Base-by-base conservation (phyloP, 2,888 invertebrate genomes). In the Sylvicola cinctus region DNA sequence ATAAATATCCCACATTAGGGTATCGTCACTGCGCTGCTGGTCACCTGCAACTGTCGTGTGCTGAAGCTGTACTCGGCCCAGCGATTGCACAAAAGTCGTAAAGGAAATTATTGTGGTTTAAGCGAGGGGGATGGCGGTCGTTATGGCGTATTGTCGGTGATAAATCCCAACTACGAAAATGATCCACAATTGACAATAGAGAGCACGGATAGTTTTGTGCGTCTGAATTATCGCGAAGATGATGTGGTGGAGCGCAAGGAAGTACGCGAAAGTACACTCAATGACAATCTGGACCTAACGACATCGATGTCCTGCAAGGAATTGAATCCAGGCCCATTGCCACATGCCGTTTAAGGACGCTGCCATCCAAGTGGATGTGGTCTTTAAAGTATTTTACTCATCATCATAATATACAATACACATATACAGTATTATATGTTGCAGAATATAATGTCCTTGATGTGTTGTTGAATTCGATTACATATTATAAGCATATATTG, bases 1-100 rank as follows among this genome's bases (percentile, higher is more conserved):
- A 35, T 17, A 32, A 35, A 28, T 16, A 6, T 36, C 20, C 15
- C 16, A 25, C 7, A 57, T 29, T 16, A 74, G 58, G 74, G 74
- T 28, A 61, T 72, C 38, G 60, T 69, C 41, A 64, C 73, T 36
- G 66, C 70, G 12, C 55, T 70, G 46, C 58, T 68, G 38, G 69
- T 70, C 34, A 69, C 70, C 16, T 70, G 71, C 50, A 70, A 70
- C 51, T 70, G 70, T 46, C 60, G 62, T 42, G 48, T 58, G 23
- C 37, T 46, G 13, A 44, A 45, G 35, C 33, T 46, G 11, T 46
- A 46, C 31, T 45, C 45, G 6, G 41, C 42, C n/a, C 41, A 45
- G 5, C 39, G 43, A 30, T 41, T 42, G 13, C 42, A 40, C 2
- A 46, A 46, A 34, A 40, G 43, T 33, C 43, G 44, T 29, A 43